Percentiles rank a stretch among this genome's conserved stretches.
Conservation (phyloP, 2,888 invertebrate species). For the Tolmerus cingulatus region DNA sequence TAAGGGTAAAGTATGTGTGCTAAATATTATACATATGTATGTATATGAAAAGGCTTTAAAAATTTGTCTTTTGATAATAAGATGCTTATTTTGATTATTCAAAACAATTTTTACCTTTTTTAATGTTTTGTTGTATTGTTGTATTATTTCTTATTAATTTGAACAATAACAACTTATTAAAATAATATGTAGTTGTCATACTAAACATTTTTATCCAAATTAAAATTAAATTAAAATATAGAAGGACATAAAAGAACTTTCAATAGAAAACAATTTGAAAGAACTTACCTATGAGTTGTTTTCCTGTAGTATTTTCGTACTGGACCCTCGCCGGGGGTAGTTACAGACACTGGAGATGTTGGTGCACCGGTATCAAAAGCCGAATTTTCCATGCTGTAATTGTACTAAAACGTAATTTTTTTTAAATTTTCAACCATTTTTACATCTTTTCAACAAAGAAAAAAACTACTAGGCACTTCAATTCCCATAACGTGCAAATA, state of each 20-base stretch:
- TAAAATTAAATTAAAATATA: not conserved
- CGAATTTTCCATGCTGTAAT: conserved; percentile 44
- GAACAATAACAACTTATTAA: too few species aligned
- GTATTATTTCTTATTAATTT: too few species aligned
- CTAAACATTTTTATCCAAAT: not conserved
- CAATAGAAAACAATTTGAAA: not conserved
- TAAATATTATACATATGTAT: too few species aligned
- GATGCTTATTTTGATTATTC: too few species aligned
- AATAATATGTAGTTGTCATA: not conserved
- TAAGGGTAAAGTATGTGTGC: not conserved
- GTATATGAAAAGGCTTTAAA: not conserved
- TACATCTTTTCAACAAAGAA: too few species aligned
- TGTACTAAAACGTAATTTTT: conserved; percentile 25
- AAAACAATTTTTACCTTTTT: too few species aligned
- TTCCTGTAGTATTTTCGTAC: conserved; percentile 62
- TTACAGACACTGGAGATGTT: conserved; percentile 54
- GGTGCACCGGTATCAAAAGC: conserved; percentile 54
- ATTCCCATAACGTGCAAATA: not conserved
- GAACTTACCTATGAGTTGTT: conserved; percentile 62
- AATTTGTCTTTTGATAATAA: not conserved
- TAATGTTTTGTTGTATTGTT: too few species aligned
- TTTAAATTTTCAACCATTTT: not conserved
- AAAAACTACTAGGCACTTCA: not conserved
- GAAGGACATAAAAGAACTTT: not conserved
- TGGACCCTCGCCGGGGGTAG: conserved; percentile 52